These are phyloP conservation scores for Lates calcarifer DNA, from an alignment of 2,113 vertebrate genomes.

Conservation along the genomic window DNA sequence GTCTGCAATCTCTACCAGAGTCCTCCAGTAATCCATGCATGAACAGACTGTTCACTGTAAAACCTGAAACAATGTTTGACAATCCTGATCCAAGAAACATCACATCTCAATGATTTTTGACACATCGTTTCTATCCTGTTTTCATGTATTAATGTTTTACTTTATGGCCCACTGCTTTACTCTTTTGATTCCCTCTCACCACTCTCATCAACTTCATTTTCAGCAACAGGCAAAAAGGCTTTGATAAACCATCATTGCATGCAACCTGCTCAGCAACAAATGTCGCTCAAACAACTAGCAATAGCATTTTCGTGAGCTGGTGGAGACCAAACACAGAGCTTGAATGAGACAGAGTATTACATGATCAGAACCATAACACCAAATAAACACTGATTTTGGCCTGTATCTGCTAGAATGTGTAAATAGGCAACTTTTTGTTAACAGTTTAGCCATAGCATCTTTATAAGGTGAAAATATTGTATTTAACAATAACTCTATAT, in stretches of 20 bases:
- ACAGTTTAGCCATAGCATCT: neutral
- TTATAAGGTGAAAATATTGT: neutral
- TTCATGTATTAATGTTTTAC: conserved; percentile 1
- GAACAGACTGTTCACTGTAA: conserved; percentile 23
- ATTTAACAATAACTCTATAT: no score
- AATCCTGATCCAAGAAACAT: conserved; percentile 13
- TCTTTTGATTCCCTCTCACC: neutral
- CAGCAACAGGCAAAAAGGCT: neutral
- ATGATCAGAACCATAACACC: neutral
- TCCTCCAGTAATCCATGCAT: conserved; percentile 27
- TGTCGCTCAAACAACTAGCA: neutral
- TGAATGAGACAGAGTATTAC: neutral
- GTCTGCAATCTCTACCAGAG: conserved; percentile 30
- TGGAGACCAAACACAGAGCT: conserved; percentile 7
- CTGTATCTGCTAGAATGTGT: neutral
- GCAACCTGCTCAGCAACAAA: neutral
- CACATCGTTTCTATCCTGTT: neutral
- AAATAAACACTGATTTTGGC: neutral
- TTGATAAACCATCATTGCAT: neutral
- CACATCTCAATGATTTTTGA: conserved; percentile 19
- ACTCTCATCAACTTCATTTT: neutral
- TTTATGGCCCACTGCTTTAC: neutral
- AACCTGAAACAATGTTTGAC: conserved; percentile 24
- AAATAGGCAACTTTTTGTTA: neutral
- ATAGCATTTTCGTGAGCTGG: neutral